Percentiles rank a stretch among this genome's conserved stretches.
These are phyloP conservation scores for Hozukius guyotensis DNA, from an alignment of 2,797 vertebrate species.

Conservation along the genomic window DNA sequence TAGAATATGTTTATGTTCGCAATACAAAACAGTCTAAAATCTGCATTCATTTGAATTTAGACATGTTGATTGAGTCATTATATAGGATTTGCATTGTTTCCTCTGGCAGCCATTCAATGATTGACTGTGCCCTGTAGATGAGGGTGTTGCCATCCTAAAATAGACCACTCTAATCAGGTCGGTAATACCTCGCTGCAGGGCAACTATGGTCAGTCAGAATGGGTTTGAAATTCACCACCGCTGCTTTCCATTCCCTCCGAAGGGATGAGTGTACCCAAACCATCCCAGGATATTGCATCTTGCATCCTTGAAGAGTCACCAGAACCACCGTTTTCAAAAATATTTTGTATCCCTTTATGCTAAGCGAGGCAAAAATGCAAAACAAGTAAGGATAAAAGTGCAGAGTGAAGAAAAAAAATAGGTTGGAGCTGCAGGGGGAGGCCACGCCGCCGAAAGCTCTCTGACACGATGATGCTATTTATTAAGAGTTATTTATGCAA, in stretches of 20 bases:
- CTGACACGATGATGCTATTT: slow-evolving; percentile 76
- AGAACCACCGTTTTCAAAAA: slow-evolving; percentile 47
- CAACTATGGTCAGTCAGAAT: slow-evolving; percentile 40
- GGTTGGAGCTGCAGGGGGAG: slow-evolving; percentile 61
- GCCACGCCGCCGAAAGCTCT: slow-evolving; percentile 71
- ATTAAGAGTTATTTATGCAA: slow-evolving; percentile 81
- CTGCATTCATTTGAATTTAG: background rate
- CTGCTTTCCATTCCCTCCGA: slow-evolving; percentile 14
- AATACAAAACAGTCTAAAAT: background rate
- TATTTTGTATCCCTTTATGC: slow-evolving; percentile 61
- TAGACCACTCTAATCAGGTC: slow-evolving; percentile 56
- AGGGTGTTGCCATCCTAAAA: slow-evolving; percentile 53
- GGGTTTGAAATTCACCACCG: slow-evolving; percentile 45
- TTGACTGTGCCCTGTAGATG: slow-evolving; percentile 42
- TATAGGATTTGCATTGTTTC: slow-evolving; percentile 38
- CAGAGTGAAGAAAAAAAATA: slow-evolving; percentile 57
- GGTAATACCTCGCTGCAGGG: slow-evolving; percentile 52
- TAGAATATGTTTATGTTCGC: background rate
- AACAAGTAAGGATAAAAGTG: slow-evolving; percentile 70
- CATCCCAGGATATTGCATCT: slow-evolving; percentile 41
- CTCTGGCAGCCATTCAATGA: slow-evolving; percentile 30
- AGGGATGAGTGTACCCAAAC: slow-evolving; percentile 31
- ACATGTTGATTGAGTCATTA: slow-evolving; percentile 3
- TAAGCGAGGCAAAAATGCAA: slow-evolving; percentile 71
- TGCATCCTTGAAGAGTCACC: slow-evolving; percentile 54